Conservation (phyloP, 2,113 vertebrate genomes). For the Daboia siamensis region DNA sequence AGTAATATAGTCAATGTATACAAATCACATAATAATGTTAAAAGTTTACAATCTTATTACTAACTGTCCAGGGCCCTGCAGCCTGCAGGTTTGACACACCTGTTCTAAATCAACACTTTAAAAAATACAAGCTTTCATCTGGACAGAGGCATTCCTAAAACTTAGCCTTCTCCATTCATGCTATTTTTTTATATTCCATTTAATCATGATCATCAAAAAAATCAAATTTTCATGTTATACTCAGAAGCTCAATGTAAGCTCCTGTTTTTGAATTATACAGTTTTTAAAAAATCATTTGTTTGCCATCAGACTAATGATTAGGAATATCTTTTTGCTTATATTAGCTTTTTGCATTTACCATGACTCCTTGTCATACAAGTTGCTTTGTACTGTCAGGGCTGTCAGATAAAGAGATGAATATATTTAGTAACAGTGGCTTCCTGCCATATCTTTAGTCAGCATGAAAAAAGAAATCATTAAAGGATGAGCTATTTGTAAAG, state of each 20-base stretch:
- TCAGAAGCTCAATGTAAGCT: neutral
- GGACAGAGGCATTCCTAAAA: neutral
- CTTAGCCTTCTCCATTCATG: neutral
- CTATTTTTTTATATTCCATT: neutral
- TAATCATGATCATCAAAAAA: neutral
- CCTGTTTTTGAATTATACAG: neutral
- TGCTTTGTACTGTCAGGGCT: constrained; percentile 38
- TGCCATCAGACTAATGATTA: constrained; percentile 32
- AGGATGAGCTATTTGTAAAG: constrained; percentile 45
- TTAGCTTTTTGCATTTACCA: constrained; percentile 44
- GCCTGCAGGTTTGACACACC: neutral
- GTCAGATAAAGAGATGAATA: constrained; percentile 56
- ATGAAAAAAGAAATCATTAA: constrained; percentile 43
- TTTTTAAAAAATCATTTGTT: constrained; percentile 12
- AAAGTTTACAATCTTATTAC: neutral
- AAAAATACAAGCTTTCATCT: neutral
- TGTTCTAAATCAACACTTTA: neutral
- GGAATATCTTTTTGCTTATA: constrained; percentile 41
- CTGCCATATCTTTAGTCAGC: constrained; percentile 51
- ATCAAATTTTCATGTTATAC: neutral
- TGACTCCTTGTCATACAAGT: constrained; percentile 53
- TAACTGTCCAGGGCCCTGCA: neutral
- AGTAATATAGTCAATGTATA: neutral
- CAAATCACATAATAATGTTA: neutral
- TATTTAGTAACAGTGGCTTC: constrained; percentile 62